phyloP scores from a whole-genome alignment of 2,888 invertebrate genomes.

The Rhodophaea formosa region DNA sequence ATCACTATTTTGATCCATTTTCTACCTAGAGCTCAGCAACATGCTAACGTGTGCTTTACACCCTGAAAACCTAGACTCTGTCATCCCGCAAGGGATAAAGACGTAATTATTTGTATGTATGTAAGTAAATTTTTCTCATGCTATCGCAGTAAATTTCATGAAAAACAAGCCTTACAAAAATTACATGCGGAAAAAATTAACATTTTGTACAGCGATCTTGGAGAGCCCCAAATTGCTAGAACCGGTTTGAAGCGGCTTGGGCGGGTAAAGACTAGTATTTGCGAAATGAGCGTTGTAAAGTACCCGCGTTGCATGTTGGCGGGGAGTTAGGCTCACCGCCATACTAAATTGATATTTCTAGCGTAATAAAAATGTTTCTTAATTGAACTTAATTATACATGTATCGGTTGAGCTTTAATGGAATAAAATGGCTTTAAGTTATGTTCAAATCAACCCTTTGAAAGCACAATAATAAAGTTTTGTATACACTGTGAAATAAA shows the following conservation, averaged over 20 bases:
- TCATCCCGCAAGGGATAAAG: too few species aligned
- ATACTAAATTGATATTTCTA: conserved; percentile 8
- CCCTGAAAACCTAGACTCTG: too few species aligned
- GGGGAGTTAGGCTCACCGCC: neutral
- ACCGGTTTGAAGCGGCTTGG: conserved; percentile 6
- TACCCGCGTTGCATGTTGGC: conserved; percentile 1
- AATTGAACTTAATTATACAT: conserved; percentile 11
- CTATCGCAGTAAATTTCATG: neutral
- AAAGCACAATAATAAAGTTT: neutral
- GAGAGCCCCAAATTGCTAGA: conserved; percentile 4
- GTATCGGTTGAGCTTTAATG: conserved; percentile 11
- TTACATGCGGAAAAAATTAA: conserved; percentile 4
- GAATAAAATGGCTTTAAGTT: neutral
- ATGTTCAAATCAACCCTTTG: neutral
- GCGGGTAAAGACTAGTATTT: conserved; percentile 14
- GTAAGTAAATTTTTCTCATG: neutral
- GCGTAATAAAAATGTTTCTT: conserved; percentile 8
- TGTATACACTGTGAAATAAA: too few species aligned
- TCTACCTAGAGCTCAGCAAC: too few species aligned
- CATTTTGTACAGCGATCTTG: conserved; percentile 6
- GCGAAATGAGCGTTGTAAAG: conserved; percentile 10
- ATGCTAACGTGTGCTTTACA: too few species aligned
- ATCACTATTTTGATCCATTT: too few species aligned
- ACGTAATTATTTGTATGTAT: too few species aligned
- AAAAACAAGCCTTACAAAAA: neutral